phyloP scores from a whole-genome alignment of 2,888 invertebrate species.

The Caenorhabditis plicata region DNA sequence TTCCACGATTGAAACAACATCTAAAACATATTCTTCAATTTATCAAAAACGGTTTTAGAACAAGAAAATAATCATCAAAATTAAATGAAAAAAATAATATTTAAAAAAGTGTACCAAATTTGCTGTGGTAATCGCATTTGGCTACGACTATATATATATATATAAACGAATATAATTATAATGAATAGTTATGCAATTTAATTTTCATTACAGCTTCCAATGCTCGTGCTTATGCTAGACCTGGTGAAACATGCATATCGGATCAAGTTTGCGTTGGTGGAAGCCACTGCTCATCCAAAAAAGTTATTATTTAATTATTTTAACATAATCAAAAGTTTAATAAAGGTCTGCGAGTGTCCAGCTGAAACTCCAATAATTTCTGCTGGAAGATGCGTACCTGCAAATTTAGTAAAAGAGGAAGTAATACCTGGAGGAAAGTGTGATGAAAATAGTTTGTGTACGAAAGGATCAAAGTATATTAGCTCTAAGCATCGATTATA shows the following conservation, averaged over 20 bases:
- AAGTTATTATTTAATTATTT: constrained; percentile 4
- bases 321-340: background rate
- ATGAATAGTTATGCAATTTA: too few species aligned
- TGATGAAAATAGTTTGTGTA: constrained; percentile 38
- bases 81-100: too few species aligned
- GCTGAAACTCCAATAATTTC: constrained; percentile 48
- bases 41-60: too few species aligned
- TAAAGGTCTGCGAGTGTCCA: constrained; percentile 59
- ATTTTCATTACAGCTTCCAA: constrained; percentile 32
- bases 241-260: constrained; percentile 50
- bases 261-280: constrained; percentile 53
- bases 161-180: too few species aligned
- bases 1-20: too few species aligned
- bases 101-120: too few species aligned
- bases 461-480: constrained; percentile 39
- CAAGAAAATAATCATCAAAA: too few species aligned
- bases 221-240: constrained; percentile 42
- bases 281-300: constrained; percentile 40
- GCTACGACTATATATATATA: too few species aligned
- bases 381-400: constrained; percentile 48
- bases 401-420: constrained; percentile 16
- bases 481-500: too few species aligned
- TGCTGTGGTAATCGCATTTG: too few species aligned
- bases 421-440: constrained; percentile 46
- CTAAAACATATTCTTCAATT: too few species aligned